Percentiles rank a stretch among this genome's conserved stretches.
Evolutionary conservation across 2,888 invertebrate genomes (phyloP).

Genomic region (Dicyrtomina minuta): DNA sequence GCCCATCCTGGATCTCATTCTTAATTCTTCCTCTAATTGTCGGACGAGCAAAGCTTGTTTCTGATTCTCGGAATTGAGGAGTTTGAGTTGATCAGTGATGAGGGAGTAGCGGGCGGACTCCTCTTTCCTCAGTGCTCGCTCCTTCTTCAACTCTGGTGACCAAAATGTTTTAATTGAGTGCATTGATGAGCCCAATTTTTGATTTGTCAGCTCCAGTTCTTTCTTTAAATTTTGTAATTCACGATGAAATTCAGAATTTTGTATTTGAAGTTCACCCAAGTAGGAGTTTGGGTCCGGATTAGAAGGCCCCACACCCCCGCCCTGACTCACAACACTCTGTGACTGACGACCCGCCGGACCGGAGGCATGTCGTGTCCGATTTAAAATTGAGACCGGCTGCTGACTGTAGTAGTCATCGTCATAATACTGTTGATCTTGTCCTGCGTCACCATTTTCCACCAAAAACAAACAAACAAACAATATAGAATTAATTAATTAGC

Average conservation of each 20-base stretch:
- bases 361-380: conserved; percentile 45
- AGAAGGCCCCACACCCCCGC: conserved; percentile 12
- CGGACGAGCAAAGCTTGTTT: conserved; percentile 94
- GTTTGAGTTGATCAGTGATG: conserved; percentile 93
- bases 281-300: conserved; percentile 60
- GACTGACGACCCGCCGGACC: conserved; percentile 37
- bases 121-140: conserved; percentile 92
- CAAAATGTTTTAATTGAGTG: conserved; percentile 99
- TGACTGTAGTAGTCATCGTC: conserved; percentile 45
- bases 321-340: conserved; percentile 18
- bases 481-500: background rate
- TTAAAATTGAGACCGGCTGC: conserved; percentile 49
- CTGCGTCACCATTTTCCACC: conserved; percentile 23
- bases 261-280: conserved; percentile 85
- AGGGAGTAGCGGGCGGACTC: conserved; percentile 96
- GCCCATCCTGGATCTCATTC: conserved; percentile 77
- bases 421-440: conserved; percentile 41
- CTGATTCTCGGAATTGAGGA: conserved; percentile 95
- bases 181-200: conserved; percentile 97
- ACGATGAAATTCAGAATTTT: conserved; percentile 90
- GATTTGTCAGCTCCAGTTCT: conserved; percentile 92
- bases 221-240: conserved; percentile 89
- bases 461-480: background rate
- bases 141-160: conserved; percentile 99
- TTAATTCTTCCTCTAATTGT: conserved; percentile 87